phyloP scores from a whole-genome alignment of 2,113 vertebrate species.

The Thamnaconus septentrionalis region DNA sequence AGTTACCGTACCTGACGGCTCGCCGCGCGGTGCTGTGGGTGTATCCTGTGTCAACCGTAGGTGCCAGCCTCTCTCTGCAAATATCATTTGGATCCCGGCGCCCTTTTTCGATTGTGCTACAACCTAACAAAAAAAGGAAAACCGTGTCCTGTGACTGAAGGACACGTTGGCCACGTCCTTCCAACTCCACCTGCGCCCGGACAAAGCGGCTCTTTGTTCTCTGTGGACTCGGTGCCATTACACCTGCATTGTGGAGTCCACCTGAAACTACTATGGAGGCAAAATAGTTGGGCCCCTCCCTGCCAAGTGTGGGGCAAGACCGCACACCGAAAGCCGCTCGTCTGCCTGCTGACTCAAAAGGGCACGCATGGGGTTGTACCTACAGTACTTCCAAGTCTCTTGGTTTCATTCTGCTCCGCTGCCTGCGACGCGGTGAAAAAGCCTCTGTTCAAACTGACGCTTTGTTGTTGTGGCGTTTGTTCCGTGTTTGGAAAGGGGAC shows the following conservation, averaged over 20 bases:
- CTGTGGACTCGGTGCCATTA: slow-evolving; percentile 12
- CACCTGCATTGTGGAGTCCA: slow-evolving; percentile 48
- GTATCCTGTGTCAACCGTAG: too few species aligned
- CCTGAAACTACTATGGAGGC: slow-evolving; percentile 48
- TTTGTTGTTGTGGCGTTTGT: too few species aligned
- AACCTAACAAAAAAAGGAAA: too few species aligned
- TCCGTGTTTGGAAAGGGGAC: too few species aligned
- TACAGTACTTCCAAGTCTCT: too few species aligned
- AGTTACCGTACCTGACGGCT: too few species aligned
- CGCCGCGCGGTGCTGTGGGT: too few species aligned
- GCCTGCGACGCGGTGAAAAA: neutral
- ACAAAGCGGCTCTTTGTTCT: slow-evolving; percentile 67
- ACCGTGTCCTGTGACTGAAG: neutral
- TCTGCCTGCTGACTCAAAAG: neutral
- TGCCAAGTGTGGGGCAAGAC: neutral
- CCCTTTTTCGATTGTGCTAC: too few species aligned
- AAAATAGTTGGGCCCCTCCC: slow-evolving; percentile 43
- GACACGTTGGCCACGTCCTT: slow-evolving; percentile 31
- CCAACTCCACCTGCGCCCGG: slow-evolving; percentile 43
- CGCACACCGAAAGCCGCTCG: neutral
- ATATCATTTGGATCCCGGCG: too few species aligned
- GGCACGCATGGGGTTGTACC: too few species aligned
- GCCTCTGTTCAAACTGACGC: too few species aligned
- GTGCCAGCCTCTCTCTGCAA: too few species aligned
- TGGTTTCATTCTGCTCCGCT: neutral